phyloP scores from a whole-genome alignment of 2,113 vertebrate genomes.

The Polyodon spathula region DNA sequence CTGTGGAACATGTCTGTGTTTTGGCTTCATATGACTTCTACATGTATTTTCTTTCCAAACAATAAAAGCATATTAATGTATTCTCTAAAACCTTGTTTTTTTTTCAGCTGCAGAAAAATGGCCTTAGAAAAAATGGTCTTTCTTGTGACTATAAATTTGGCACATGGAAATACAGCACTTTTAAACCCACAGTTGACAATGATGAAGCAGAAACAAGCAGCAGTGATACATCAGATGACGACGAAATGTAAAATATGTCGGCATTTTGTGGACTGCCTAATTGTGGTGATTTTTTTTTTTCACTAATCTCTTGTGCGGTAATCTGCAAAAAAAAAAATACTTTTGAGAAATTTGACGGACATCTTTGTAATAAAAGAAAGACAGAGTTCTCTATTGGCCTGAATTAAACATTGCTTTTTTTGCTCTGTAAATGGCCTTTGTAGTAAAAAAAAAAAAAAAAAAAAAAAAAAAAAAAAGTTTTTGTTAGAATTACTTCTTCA shows the following conservation, averaged over 20 bases:
- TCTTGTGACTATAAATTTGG: conserved; percentile 52
- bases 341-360: too few species aligned
- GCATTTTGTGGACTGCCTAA: too few species aligned
- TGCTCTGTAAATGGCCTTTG: conserved; percentile 51
- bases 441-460: conserved; percentile 36
- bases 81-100: conserved; percentile 7
- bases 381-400: conserved; percentile 42
- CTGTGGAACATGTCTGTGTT: too few species aligned
- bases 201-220: conserved; percentile 69
- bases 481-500: conserved; percentile 46
- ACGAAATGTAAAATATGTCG: conserved; percentile 45
- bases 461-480: conserved; percentile 1
- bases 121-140: conserved; percentile 61
- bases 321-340: background rate
- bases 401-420: conserved; percentile 44
- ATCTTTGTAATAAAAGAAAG: conserved; percentile 30
- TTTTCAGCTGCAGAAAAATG: conserved; percentile 64
- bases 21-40: background rate
- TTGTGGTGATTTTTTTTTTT: background rate
- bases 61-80: background rate
- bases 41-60: background rate
- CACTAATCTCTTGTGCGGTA: background rate
- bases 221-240: conserved; percentile 72
- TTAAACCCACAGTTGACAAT: conserved; percentile 49
- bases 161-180: conserved; percentile 61